phyloP scores from a whole-genome alignment of 2,113 vertebrate genomes.

The Macrotus californicus region DNA sequence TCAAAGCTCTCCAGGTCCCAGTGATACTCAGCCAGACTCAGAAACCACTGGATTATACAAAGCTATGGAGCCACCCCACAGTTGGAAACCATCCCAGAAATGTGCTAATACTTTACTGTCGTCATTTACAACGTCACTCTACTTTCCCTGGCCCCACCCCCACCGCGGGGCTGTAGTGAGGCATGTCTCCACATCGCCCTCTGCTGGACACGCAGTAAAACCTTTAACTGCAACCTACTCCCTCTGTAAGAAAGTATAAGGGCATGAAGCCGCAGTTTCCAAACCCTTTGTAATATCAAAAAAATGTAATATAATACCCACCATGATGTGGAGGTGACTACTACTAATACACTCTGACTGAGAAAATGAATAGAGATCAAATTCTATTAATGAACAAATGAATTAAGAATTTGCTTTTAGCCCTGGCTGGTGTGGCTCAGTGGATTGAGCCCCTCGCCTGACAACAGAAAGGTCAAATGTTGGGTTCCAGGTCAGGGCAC shows the following conservation, averaged over 20 bases:
- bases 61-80: neutral
- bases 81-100: neutral
- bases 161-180: rapidly evolving
- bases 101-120: rapidly evolving
- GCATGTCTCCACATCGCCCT: neutral
- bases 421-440: too few species aligned
- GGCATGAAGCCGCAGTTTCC: rapidly evolving
- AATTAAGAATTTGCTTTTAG: neutral
- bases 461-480: too few species aligned
- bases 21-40: neutral
- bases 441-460: too few species aligned
- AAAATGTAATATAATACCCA: neutral
- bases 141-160: neutral
- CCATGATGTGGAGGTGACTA: neutral
- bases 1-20: neutral
- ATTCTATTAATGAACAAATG: neutral
- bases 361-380: neutral
- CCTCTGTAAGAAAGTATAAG: rapidly evolving
- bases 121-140: rapidly evolving
- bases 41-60: neutral
- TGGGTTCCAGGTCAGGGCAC: too few species aligned
- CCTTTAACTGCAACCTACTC: neutral
- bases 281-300: neutral
- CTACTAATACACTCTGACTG: neutral
- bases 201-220: neutral